phyloP scores from a whole-genome alignment of 2,888 invertebrate species.

The Lasioglossum calceatum region DNA sequence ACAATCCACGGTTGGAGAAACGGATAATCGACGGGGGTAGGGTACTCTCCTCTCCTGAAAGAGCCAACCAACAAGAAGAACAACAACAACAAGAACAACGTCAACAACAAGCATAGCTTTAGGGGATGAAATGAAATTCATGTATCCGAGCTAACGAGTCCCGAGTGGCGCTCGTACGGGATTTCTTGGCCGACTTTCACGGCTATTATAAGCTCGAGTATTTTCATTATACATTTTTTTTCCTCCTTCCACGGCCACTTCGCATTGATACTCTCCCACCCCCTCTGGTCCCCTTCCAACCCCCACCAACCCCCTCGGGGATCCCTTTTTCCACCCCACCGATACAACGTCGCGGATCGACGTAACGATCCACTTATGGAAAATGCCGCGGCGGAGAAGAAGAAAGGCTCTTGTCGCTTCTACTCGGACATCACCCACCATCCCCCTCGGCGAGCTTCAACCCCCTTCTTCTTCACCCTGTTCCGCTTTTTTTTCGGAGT shows the following conservation, averaged over 20 bases:
- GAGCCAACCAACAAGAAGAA: neutral
- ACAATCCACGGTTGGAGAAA: constrained; percentile 10
- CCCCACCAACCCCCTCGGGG: neutral
- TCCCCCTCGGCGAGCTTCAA: neutral
- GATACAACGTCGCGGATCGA: constrained; percentile 65
- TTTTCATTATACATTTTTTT: constrained; percentile 64
- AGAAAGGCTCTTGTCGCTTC: constrained; percentile 72
- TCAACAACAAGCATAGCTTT: neutral
- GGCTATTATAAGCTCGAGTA: constrained; percentile 63
- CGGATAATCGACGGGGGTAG: constrained; percentile 18
- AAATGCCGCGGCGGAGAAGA: constrained; percentile 71
- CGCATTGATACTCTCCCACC: constrained; percentile 61
- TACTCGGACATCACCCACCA: constrained; percentile 67
- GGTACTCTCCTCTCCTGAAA: constrained; percentile 8
- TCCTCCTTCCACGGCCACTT: constrained; percentile 54
- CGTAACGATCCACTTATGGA: constrained; percentile 76
- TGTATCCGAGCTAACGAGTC: constrained; percentile 55
- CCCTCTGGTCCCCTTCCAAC: neutral
- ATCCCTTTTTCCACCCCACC: constrained; percentile 38
- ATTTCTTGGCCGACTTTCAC: constrained; percentile 63
- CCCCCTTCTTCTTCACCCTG: constrained; percentile 18
- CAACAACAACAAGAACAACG: constrained; percentile 31
- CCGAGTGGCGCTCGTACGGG: constrained; percentile 37
- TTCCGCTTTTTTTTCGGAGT: constrained; percentile 56
- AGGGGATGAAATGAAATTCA: constrained; percentile 43